phyloP scores from a whole-genome alignment of 2,888 invertebrate genomes.

The Euplexia lucipara region DNA sequence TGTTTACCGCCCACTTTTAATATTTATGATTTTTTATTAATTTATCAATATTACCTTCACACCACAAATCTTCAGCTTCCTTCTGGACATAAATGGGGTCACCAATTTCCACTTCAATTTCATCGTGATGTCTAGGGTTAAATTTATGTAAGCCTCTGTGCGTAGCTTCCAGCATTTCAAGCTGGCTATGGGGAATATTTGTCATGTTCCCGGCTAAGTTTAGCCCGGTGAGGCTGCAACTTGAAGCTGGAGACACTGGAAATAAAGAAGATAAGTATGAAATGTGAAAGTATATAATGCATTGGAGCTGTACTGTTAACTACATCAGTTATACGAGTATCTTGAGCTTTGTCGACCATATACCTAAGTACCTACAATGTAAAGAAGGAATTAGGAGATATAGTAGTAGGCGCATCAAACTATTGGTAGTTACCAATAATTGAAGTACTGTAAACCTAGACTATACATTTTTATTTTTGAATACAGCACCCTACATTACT shows the following conservation, averaged over 20 bases:
- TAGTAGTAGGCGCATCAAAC: not conserved
- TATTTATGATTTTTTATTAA: too few relatives aligned
- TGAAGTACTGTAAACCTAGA: too few relatives aligned
- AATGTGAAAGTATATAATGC: not conserved
- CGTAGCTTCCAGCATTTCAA: conserved; percentile 97
- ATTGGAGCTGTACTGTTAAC: not conserved
- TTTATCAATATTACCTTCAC: conserved; percentile 93
- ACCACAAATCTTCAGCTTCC: conserved; percentile 99
- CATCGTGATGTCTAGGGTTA: conserved; percentile 98
- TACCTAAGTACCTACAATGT: too few relatives aligned
- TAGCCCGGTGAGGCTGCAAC: conserved; percentile 88
- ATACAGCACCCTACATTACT: too few relatives aligned
- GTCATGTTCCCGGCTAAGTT: conserved; percentile 93
- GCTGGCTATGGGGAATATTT: conserved; percentile 94
- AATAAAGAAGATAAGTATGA: conserved; percentile 1
- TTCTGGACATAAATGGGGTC: conserved; percentile 99
- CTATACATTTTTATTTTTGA: too few relatives aligned
- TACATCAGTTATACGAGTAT: too few relatives aligned
- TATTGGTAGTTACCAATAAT: not conserved
- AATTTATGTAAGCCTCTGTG: conserved; percentile 99
- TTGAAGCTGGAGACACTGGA: conserved; percentile 91
- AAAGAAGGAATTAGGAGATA: too few relatives aligned
- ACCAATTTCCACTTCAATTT: conserved; percentile 99
- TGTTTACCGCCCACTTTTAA: too few relatives aligned
- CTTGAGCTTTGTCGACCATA: too few relatives aligned